Conservation (phyloP, 1,140 invertebrate species). For the Drosophila ficusphila region DNA sequence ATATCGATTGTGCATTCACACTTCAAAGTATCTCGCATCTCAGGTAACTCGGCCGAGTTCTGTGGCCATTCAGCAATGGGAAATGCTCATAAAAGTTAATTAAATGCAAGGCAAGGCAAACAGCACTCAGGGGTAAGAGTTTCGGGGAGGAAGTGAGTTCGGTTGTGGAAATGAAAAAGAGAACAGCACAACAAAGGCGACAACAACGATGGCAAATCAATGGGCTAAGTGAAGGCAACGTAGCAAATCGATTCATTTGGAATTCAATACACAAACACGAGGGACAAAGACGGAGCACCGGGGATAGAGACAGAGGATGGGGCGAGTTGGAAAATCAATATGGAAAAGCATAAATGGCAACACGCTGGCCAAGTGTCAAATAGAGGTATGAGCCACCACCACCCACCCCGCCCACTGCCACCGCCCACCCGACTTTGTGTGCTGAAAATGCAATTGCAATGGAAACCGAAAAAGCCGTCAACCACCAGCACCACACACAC, state of each 20-base stretch:
- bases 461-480: conserved; percentile 59
- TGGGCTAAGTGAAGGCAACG: conserved; percentile 60
- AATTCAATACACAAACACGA: conserved; percentile 77
- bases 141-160: conserved; percentile 23
- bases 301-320: not conserved
- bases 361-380: conserved; percentile 71
- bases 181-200: conserved; percentile 45
- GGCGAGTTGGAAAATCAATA: conserved; percentile 69
- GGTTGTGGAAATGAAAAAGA: conserved; percentile 35
- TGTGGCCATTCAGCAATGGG: conserved; percentile 30
- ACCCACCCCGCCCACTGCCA: not conserved
- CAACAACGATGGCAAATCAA: conserved; percentile 57
- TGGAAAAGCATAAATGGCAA: conserved; percentile 76
- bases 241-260: conserved; percentile 78
- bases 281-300: conserved; percentile 18
- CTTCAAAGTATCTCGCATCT: conserved; percentile 17
- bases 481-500: conserved; percentile 53
- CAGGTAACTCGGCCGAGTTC: conserved; percentile 19
- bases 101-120: conserved; percentile 72
- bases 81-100: conserved; percentile 79
- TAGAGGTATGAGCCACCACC: conserved; percentile 18
- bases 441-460: conserved; percentile 55
- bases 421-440: conserved; percentile 39
- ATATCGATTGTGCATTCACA: conserved; percentile 25
- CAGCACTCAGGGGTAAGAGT: conserved; percentile 22